These are phyloP conservation scores for Tapirus terrestris DNA, from an alignment of 2,113 vertebrate genomes.

Conservation along the genomic window DNA sequence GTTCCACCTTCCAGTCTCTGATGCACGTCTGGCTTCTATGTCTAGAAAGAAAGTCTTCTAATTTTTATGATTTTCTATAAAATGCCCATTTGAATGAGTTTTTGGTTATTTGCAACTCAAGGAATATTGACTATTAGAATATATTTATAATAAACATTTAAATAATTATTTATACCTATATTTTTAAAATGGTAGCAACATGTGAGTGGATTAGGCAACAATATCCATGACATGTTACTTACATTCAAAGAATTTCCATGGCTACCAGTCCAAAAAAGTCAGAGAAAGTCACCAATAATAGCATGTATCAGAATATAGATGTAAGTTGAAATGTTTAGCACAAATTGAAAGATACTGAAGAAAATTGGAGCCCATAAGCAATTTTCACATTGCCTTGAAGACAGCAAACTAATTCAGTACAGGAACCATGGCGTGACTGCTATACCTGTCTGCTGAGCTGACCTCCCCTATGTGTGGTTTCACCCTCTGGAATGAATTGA, in stretches of 20 bases:
- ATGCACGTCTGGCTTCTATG: fast-evolving
- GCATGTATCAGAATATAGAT: neutral
- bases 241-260: neutral
- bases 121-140: neutral
- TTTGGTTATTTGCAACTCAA: neutral
- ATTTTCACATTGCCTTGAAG: neutral
- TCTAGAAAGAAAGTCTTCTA: neutral
- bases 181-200: neutral
- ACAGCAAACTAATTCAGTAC: neutral
- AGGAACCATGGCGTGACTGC: neutral
- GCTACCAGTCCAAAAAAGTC: neutral
- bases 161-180: neutral
- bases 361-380: neutral
- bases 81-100: neutral
- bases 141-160: neutral
- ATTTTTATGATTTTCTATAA: neutral
- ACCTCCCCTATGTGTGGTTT: neutral
- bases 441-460: neutral
- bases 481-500: neutral
- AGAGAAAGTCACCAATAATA: neutral
- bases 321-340: neutral
- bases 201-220: neutral
- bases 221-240: neutral
- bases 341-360: neutral
- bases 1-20: neutral